Evolutionary conservation across 2,113 vertebrate species (phyloP), one percentile per base, ranked within the genome.

Genomic region (Dicrurus megarhynchus): DNA sequence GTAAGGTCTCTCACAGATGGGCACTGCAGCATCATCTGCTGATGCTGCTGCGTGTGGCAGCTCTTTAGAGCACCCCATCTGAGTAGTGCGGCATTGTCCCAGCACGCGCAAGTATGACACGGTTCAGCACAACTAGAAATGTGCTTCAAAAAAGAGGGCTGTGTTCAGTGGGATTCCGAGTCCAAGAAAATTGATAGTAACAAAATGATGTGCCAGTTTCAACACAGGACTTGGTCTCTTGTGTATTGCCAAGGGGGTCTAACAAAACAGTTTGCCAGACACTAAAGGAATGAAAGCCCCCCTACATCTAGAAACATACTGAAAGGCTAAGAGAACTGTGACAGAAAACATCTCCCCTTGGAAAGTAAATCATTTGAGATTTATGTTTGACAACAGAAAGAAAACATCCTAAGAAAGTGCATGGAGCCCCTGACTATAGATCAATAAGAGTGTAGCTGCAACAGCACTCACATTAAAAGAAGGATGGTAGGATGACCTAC

Each of bases 261-360:
- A 61, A 95, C 28, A 71, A 89, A 96, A 85, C 35, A 93, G 61
- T 95, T 96, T 93, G 11, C 75, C 75, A 91, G 82, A 95, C 96
- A 63, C 1, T 20, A 49, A 86, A 46, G 13, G 59, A 71, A 69
- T 60, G 0, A 56, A 80, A 64, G 10, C 10, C 59, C 68, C 84
- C 37, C 32, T 27, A n/a, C 53, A 75, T 84, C 75, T 90, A 52
- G 93, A 95, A 95, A 94, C 80, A 71, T 90, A 97, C 91, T 84
- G 60, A 96, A 97, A 95, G 70, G 28, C 64, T 91, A 91, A 75
- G 35, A 96, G 82, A 93, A 91, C 37, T 64, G 44, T 56, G 69
- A 90, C 63, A 92, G 37, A 49, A n/a, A 91, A 42, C 24, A 32
- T 63, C 30, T 91, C 52, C 68, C 82, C 39, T 87, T 28, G 2